Conservation (phyloP, 2,113 vertebrate genomes). For the Tetrax tetrax region DNA sequence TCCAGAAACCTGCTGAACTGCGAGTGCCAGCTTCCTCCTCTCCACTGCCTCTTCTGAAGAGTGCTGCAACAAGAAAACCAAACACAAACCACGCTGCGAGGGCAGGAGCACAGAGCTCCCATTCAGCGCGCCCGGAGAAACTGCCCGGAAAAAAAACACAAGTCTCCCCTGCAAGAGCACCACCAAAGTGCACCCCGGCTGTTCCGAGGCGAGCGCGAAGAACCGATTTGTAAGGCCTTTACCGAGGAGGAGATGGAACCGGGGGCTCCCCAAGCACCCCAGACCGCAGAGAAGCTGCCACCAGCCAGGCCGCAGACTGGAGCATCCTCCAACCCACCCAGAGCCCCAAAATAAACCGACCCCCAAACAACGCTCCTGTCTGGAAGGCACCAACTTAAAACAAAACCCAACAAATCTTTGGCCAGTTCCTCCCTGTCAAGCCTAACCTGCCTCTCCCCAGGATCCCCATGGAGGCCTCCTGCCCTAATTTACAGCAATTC, state of each 20-base stretch:
- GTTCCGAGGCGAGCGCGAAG: background rate
- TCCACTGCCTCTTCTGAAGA: background rate
- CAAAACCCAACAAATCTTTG: conserved; percentile 29
- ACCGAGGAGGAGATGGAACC: background rate
- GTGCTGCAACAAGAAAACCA: background rate
- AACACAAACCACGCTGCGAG: background rate
- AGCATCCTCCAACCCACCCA: background rate
- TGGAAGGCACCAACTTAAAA: background rate
- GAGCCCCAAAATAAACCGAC: background rate
- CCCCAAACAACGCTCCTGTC: background rate
- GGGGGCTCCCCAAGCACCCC: background rate
- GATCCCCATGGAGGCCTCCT: conserved; percentile 63
- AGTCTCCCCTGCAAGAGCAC: background rate
- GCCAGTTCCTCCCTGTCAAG: background rate
- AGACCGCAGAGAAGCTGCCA: background rate
- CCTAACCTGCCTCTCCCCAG: background rate
- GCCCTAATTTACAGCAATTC: conserved; percentile 55
- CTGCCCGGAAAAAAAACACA: background rate
- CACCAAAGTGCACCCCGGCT: background rate
- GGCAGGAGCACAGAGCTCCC: background rate
- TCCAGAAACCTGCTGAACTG: conserved; percentile 25
- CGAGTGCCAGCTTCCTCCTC: background rate
- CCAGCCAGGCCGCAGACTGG: background rate
- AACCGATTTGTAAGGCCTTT: background rate
- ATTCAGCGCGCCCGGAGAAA: background rate